Evolutionary conservation across 2,113 vertebrate species (phyloP).

Genomic region (Daboia siamensis): DNA sequence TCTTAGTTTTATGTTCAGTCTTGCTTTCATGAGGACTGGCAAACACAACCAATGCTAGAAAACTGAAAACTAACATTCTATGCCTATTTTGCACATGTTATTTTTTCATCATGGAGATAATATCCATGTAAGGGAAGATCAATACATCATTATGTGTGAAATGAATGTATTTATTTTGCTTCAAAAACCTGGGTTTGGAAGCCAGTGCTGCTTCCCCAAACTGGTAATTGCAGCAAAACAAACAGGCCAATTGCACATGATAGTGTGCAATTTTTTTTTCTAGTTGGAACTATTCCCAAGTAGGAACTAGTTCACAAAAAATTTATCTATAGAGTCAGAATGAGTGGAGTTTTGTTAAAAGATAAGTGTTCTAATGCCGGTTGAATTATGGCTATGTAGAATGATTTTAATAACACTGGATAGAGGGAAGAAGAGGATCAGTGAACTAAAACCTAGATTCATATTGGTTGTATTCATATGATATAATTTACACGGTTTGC

Average conservation of each 20-base stretch:
- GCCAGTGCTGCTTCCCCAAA: neutral
- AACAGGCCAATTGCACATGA: neutral
- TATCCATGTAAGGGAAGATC: neutral
- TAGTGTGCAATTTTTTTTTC: neutral
- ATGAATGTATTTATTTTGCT: neutral
- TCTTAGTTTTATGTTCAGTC: neutral
- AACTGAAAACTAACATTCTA: neutral
- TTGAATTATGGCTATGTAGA: neutral
- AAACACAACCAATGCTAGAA: neutral
- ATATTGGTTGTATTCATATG: neutral
- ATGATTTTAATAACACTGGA: neutral
- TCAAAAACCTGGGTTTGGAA: neutral
- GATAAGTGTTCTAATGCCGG: conserved; percentile 54
- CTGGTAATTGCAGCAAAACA: neutral
- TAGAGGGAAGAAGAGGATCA: neutral
- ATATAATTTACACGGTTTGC: neutral
- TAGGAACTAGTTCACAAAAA: conserved; percentile 62
- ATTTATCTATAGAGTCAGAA: conserved; percentile 82
- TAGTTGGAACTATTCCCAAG: neutral
- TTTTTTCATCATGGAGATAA: neutral
- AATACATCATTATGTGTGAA: neutral
- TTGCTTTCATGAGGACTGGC: neutral
- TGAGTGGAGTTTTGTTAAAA: conserved; percentile 80
- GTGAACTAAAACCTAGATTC: neutral
- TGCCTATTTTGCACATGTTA: neutral